Conservation (phyloP, 2,888 invertebrate species). For the Prostheceraeus crozeri region DNA sequence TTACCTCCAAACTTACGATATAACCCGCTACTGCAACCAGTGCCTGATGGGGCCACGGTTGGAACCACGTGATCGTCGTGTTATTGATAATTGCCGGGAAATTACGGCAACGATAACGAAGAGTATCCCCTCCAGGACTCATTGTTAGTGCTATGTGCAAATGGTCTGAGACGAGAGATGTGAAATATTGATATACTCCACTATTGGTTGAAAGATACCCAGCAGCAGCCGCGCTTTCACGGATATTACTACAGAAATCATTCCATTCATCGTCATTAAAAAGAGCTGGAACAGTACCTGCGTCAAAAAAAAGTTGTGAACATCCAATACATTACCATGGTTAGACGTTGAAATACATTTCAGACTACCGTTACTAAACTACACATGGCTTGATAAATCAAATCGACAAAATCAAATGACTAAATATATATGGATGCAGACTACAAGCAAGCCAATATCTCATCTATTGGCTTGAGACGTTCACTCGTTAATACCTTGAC, state of each 20-base stretch:
- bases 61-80: slow-evolving; percentile 36
- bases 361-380: too few relatives aligned
- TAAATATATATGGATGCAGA: too few relatives aligned
- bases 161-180: slow-evolving; percentile 25
- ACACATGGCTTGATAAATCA: too few relatives aligned
- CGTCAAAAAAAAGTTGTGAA: too few relatives aligned
- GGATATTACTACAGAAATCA: slow-evolving; percentile 19
- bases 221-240: slow-evolving; percentile 31
- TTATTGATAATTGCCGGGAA: slow-evolving; percentile 39
- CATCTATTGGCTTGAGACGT: too few relatives aligned
- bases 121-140: slow-evolving; percentile 40
- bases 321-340: too few relatives aligned
- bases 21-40: slow-evolving; percentile 37
- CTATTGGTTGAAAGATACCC: slow-evolving; percentile 35
- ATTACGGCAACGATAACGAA: slow-evolving; percentile 37
- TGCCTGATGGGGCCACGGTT: slow-evolving; percentile 40
- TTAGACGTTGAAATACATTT: too few relatives aligned
- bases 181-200: slow-evolving; percentile 38
- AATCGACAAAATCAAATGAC: too few relatives aligned
- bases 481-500: too few relatives aligned
- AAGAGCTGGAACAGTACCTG: slow-evolving; percentile 38
- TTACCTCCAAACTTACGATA: slow-evolving; percentile 33
- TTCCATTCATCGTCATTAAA: slow-evolving; percentile 39
- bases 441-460: too few relatives aligned
- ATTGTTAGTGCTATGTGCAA: slow-evolving; percentile 38